A percentile compares a stretch with the other conserved stretches of the same genome.
phyloP scores from a whole-genome alignment of 2,888 invertebrate genomes.

The Taphrorychus bicolor region DNA sequence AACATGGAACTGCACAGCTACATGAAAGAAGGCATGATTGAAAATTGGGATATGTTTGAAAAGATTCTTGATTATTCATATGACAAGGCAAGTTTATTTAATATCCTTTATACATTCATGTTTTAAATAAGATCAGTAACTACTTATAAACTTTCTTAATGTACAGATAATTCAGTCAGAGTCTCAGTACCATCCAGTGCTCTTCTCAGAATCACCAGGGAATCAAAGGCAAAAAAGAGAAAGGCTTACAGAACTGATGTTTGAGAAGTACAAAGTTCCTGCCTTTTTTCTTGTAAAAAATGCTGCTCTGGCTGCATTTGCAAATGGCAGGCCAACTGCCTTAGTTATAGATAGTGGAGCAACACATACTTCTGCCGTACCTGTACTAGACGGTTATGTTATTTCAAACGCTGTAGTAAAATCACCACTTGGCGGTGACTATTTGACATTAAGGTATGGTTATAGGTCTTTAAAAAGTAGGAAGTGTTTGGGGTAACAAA shows the following conservation, averaged over 20 bases:
- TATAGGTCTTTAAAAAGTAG: too few species aligned
- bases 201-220: conserved; percentile 99
- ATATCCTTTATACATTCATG: too few species aligned
- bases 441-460: conserved; percentile 68
- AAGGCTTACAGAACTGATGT: conserved; percentile 94
- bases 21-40: conserved; percentile 98
- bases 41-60: conserved; percentile 99
- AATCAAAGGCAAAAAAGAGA: conserved; percentile 91
- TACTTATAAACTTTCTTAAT: conserved; percentile 9
- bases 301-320: conserved; percentile 96
- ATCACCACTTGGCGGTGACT: conserved; percentile 96
- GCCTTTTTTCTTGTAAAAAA: conserved; percentile 98
- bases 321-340: conserved; percentile 89
- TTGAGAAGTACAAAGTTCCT: conserved; percentile 98
- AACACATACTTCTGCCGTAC: conserved; percentile 97
- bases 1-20: conserved; percentile 90
- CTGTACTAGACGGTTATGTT: conserved; percentile 93
- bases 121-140: not conserved
- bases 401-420: conserved; percentile 94
- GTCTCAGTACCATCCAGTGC: conserved; percentile 92
- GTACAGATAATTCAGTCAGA: conserved; percentile 87
- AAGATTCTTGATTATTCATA: conserved; percentile 95
- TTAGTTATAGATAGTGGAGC: conserved; percentile 96
- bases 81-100: conserved; percentile 66
- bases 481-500: too few species aligned